Base-by-base conservation (phyloP, 2,113 vertebrate species). In the Sinocyclocheilus anshuiensis region DNA sequence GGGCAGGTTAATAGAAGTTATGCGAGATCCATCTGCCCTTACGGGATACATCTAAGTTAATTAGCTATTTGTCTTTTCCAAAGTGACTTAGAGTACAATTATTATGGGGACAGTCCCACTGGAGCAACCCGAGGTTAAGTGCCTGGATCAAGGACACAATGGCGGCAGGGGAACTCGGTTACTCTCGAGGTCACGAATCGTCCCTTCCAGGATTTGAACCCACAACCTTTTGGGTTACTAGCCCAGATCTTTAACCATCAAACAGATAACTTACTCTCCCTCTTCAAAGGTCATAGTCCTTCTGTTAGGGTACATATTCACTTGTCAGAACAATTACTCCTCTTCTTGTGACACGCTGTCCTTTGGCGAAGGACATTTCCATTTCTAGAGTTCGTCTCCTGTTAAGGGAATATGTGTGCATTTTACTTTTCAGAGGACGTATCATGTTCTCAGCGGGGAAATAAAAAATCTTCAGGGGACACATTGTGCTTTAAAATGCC, bases 11-110 rank as follows among this genome's bases (percentile, higher is more conserved):
- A 22, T 16, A 50, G 7, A 50, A 5, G 45, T 13, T 48, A 53
- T 24, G 20, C 0, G 11, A 39, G 18, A 63, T 50, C 16, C 4
- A 2, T 83, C 45, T 33, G 45, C 26, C 65, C 67, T 72, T 36
- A 71, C 0, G 20, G 67, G 26, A 71, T 16, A 81, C 59, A 50
- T 67, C n/a, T 33, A 71, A 83, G 81, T 69, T 74, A 55, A 84
- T 74, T 84, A 74, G 82, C 13, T 59, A 74, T 84, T 74, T 84
- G 67, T 84, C 82, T 84, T 84, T 84, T 84, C 82, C 82, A 74
- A 84, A 74, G 82, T 84, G 82, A 84, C 69, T 84, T 42, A 13
- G 20, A 72, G 65, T 55, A 71, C 42, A 72, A 72, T 83, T 71
- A 83, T 83, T 72, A 71, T 9, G 9, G 15, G 63, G 48, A 84